These are phyloP conservation scores for Scomber colias DNA, from an alignment of 2,113 vertebrate species.

Conservation along the genomic window DNA sequence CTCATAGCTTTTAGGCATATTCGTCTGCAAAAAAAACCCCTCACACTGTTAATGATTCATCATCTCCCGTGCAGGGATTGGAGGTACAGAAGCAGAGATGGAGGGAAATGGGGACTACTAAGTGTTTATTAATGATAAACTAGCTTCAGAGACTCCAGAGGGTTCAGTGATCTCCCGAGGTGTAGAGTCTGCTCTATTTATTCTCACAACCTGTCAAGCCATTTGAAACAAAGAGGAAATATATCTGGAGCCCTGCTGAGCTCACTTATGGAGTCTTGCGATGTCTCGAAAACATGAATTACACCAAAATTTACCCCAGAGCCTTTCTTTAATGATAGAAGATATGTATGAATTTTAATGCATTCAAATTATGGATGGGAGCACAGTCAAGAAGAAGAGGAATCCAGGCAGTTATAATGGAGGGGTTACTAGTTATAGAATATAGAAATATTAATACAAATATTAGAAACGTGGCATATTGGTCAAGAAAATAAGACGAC, in stretches of 20 bases:
- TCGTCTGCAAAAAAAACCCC: constrained; percentile 14
- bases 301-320: constrained; percentile 59
- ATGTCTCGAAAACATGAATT: constrained; percentile 60
- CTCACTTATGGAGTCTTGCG: constrained; percentile 57
- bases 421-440: neutral
- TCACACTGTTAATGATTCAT: constrained; percentile 62
- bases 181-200: constrained; percentile 67
- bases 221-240: constrained; percentile 63
- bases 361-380: constrained; percentile 30
- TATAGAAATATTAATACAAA: neutral
- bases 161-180: constrained; percentile 65
- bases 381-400: neutral
- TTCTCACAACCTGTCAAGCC: constrained; percentile 67
- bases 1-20: constrained; percentile 28
- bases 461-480: neutral
- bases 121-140: constrained; percentile 80
- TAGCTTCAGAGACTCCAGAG: constrained; percentile 60
- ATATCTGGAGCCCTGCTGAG: constrained; percentile 66
- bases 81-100: constrained; percentile 27
- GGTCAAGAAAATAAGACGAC: neutral
- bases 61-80: constrained; percentile 15
- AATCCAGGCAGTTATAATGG: neutral
- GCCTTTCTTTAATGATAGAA: constrained; percentile 49
- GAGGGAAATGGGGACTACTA: constrained; percentile 60
- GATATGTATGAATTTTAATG: constrained; percentile 50